phyloP scores from a whole-genome alignment of 2,888 invertebrate species.

The Eledona agricola region DNA sequence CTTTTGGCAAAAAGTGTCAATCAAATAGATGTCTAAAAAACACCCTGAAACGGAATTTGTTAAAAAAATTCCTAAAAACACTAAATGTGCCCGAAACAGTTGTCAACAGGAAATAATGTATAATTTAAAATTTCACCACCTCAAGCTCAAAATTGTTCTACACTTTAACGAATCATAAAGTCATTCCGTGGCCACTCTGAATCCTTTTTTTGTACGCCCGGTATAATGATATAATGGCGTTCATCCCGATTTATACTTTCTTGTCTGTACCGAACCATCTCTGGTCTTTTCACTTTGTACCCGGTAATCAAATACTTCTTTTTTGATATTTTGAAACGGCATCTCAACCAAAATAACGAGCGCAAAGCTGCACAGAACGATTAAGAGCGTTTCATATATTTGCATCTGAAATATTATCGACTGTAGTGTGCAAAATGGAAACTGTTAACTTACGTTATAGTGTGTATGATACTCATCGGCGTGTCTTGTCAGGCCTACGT shows the following conservation, averaged over 20 bases:
- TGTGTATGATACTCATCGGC: conserved; percentile 64
- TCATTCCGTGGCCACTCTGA: too few species aligned
- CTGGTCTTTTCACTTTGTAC: conserved; percentile 2
- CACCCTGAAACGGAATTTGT: too few species aligned
- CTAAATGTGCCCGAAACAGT: too few species aligned
- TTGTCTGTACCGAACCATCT: not conserved
- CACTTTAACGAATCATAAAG: too few species aligned
- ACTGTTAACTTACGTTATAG: conserved; percentile 62
- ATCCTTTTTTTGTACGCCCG: too few species aligned
- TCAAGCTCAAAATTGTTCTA: too few species aligned
- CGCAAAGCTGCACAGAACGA: conserved; percentile 63
- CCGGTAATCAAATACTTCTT: conserved; percentile 58
- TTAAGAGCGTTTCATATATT: conserved; percentile 63
- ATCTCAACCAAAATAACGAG: conserved; percentile 68
- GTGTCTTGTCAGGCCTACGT: conserved; percentile 67
- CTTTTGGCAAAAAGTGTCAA: too few species aligned
- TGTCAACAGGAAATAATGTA: too few species aligned
- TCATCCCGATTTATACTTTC: not conserved
- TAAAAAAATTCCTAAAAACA: too few species aligned
- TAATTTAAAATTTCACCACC: conserved; percentile 4
- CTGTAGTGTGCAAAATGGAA: conserved; percentile 6
- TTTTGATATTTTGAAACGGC: conserved; percentile 69
- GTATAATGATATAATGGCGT: too few species aligned
- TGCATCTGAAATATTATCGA: conserved; percentile 62
- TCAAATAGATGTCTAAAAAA: too few species aligned